Conservation (phyloP, 2,888 invertebrate genomes). For the Dastarcus helophoroides region DNA sequence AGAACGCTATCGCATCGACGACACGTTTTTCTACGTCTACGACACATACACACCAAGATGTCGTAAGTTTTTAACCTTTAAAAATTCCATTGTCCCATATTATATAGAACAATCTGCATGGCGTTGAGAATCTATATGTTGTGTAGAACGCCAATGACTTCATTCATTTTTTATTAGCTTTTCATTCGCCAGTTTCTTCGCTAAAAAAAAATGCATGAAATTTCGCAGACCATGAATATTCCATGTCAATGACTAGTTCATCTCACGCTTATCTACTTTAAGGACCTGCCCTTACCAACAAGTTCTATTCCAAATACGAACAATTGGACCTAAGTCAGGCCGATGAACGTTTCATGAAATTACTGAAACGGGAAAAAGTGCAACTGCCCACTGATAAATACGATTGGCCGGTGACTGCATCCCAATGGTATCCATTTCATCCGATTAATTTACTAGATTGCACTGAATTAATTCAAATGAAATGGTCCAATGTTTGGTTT, state of each 20-base stretch:
- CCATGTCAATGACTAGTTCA: background rate
- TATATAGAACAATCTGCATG: no score
- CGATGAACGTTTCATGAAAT: slow-evolving; percentile 21
- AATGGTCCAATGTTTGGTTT: background rate
- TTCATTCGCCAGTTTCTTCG: no score
- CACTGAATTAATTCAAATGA: background rate
- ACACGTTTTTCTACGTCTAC: slow-evolving; percentile 22
- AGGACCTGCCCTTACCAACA: slow-evolving; percentile 26
- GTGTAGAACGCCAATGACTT: background rate
- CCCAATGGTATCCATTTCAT: slow-evolving; percentile 26
- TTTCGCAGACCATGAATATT: slow-evolving; percentile 1
- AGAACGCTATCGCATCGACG: slow-evolving; percentile 24
- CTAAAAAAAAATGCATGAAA: no score
- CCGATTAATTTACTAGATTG: background rate
- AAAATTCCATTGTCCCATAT: background rate
- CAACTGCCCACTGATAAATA: slow-evolving; percentile 25
- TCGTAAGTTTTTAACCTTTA: slow-evolving; percentile 19
- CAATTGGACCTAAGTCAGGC: slow-evolving; percentile 18
- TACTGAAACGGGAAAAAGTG: slow-evolving; percentile 22
- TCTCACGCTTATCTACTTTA: slow-evolving; percentile 11
- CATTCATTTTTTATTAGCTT: no score
- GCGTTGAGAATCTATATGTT: no score
- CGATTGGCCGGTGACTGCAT: slow-evolving; percentile 28
- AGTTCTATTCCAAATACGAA: slow-evolving; percentile 33
- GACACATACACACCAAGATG: slow-evolving; percentile 25